phyloP scores from a whole-genome alignment of 1,140 invertebrate species.

The Drosophila jambulina region DNA sequence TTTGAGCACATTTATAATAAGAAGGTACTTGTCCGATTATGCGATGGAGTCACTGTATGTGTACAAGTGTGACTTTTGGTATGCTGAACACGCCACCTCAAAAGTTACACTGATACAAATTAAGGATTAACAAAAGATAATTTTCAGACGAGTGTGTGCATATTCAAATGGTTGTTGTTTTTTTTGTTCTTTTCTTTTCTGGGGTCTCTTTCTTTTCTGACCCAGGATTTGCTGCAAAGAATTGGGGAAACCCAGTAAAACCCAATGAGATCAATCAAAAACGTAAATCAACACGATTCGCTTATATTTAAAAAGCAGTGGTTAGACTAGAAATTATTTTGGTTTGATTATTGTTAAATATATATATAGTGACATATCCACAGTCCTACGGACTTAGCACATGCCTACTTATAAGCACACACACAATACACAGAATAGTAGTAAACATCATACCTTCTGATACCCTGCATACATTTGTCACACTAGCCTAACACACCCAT shows the following conservation, averaged over 20 bases:
- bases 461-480: too few relatives aligned
- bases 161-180: background rate
- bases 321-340: slow-evolving; percentile 1
- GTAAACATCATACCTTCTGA: too few relatives aligned
- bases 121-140: too few relatives aligned
- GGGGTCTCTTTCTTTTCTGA: slow-evolving; percentile 7
- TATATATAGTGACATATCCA: too few relatives aligned
- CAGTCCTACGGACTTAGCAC: too few relatives aligned
- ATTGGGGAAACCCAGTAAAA: background rate
- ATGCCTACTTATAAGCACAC: too few relatives aligned
- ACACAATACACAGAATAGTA: too few relatives aligned
- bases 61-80: background rate
- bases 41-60: too few relatives aligned
- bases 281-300: background rate
- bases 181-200: slow-evolving; percentile 11
- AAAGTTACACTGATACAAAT: slow-evolving; percentile 3
- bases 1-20: too few relatives aligned
- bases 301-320: background rate
- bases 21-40: too few relatives aligned
- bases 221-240: slow-evolving; percentile 26
- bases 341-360: background rate
- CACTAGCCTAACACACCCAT: too few relatives aligned
- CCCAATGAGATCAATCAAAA: background rate
- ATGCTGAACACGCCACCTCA: slow-evolving; percentile 20
- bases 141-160: too few relatives aligned